These are phyloP conservation scores for Scaptomyza pallida DNA, from an alignment of 1,140 invertebrate genomes.

Conservation along the genomic window DNA sequence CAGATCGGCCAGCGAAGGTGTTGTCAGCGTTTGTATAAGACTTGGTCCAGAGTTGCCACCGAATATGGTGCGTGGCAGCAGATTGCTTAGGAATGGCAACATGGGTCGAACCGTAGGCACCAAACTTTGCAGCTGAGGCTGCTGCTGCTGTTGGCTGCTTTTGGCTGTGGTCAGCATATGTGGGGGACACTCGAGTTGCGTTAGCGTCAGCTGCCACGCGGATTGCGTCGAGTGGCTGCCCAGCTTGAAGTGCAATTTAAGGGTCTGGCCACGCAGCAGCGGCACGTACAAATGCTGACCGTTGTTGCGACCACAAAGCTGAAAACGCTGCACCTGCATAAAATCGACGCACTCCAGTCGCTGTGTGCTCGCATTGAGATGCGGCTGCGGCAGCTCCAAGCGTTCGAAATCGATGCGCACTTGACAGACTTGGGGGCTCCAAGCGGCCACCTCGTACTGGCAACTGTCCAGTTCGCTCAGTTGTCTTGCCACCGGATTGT, in stretches of 20 bases:
- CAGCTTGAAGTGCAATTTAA: conserved; percentile 54
- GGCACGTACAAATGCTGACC: conserved; percentile 70
- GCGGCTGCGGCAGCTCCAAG: conserved; percentile 70
- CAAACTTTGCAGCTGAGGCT: background rate
- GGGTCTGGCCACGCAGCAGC: conserved; percentile 49
- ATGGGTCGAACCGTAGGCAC: conserved; percentile 51
- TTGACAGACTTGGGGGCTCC: conserved; percentile 72
- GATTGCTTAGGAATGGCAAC: conserved; percentile 53
- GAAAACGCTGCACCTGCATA: conserved; percentile 72
- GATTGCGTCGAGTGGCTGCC: conserved; percentile 46
- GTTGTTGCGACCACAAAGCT: conserved; percentile 62
- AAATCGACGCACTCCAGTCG: conserved; percentile 60
- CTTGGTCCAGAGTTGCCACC: conserved; percentile 40
- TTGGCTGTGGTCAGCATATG: conserved; percentile 7
- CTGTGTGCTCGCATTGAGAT: conserved; percentile 52
- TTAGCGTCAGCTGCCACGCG: conserved; percentile 66
- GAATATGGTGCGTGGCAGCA: conserved; percentile 66
- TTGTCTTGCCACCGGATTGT: conserved; percentile 43
- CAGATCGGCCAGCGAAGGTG: conserved; percentile 44
- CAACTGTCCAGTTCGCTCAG: conserved; percentile 61
- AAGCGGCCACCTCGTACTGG: conserved; percentile 64
- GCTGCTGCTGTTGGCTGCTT: conserved; percentile 18
- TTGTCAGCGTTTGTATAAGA: conserved; percentile 45
- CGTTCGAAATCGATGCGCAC: conserved; percentile 72
- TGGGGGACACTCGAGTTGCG: conserved; percentile 64